These are phyloP conservation scores for Laterallus jamaicensis DNA, from an alignment of 2,113 vertebrate species.

Conservation along the genomic window DNA sequence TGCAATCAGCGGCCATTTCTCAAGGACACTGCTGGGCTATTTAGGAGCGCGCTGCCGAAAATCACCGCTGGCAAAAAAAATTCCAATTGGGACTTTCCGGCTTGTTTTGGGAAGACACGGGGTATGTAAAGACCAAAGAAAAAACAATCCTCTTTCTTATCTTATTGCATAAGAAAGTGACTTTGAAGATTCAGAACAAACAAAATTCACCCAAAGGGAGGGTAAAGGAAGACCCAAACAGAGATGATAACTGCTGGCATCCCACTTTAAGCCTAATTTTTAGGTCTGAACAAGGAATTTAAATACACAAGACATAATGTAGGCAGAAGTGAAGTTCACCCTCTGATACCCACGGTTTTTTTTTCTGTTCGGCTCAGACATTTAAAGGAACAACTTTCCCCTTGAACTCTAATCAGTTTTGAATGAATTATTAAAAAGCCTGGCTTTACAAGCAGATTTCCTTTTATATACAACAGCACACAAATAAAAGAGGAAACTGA, in stretches of 20 bases:
- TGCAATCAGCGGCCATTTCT: not conserved
- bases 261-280: not conserved
- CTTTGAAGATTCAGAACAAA: slow-evolving; percentile 9
- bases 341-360: not conserved
- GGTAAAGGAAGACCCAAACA: not conserved
- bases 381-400: slow-evolving; percentile 43
- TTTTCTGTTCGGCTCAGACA: slow-evolving; percentile 19
- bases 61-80: not conserved
- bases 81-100: not conserved
- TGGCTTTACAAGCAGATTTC: slow-evolving; percentile 61
- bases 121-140: not conserved
- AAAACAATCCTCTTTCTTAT: not conserved
- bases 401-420: slow-evolving; percentile 63
- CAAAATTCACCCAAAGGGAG: not conserved
- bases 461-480: slow-evolving; percentile 22
- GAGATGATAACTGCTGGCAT: not conserved
- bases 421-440: slow-evolving; percentile 62
- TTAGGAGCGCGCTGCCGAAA: not conserved
- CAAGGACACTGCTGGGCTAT: not conserved
- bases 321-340: slow-evolving; percentile 11
- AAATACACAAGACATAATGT: not conserved
- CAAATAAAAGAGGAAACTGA: slow-evolving; percentile 62
- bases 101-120: not conserved
- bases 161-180: not conserved
- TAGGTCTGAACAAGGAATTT: not conserved